A percentile compares a stretch with the other conserved stretches of the same genome.
These are phyloP conservation scores for Medauroidea extradentata DNA, from an alignment of 1,140 invertebrate species.

Conservation along the genomic window DNA sequence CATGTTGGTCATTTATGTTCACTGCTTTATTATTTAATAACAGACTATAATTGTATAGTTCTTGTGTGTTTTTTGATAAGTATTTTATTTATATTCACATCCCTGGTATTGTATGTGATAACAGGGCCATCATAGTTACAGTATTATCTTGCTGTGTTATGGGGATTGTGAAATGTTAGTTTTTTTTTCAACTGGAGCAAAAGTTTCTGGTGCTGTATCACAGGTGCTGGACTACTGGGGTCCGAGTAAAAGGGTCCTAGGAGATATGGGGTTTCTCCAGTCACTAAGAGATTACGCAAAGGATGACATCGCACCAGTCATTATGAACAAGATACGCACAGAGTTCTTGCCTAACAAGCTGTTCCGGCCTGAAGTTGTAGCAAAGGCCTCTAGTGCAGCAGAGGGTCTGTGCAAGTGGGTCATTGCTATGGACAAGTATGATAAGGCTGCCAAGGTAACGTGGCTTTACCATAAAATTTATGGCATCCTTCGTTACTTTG, in stretches of 20 bases:
- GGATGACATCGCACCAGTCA: slow-evolving; percentile 76
- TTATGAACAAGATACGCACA: slow-evolving; percentile 80
- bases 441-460: slow-evolving; percentile 82
- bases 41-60: no score
- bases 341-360: slow-evolving; percentile 79
- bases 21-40: no score
- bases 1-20: no score
- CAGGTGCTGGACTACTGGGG: slow-evolving; percentile 84
- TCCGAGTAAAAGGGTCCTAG: slow-evolving; percentile 83
- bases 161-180: background rate
- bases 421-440: slow-evolving; percentile 89
- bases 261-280: slow-evolving; percentile 85
- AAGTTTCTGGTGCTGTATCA: slow-evolving; percentile 56
- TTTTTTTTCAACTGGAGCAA: slow-evolving; percentile 19
- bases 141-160: no score
- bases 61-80: no score
- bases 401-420: slow-evolving; percentile 92
- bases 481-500: no score
- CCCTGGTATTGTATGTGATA: no score
- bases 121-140: no score
- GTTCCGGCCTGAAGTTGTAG: slow-evolving; percentile 83
- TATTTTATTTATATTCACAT: no score
- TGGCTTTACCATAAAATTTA: no score
- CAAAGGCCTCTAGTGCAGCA: slow-evolving; percentile 85
- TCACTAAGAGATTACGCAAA: slow-evolving; percentile 85